Evolutionary conservation across 2,888 invertebrate genomes (phyloP), one percentile per base, ranked within the genome.

Genomic region (Pachycephus smyrnensis): DNA sequence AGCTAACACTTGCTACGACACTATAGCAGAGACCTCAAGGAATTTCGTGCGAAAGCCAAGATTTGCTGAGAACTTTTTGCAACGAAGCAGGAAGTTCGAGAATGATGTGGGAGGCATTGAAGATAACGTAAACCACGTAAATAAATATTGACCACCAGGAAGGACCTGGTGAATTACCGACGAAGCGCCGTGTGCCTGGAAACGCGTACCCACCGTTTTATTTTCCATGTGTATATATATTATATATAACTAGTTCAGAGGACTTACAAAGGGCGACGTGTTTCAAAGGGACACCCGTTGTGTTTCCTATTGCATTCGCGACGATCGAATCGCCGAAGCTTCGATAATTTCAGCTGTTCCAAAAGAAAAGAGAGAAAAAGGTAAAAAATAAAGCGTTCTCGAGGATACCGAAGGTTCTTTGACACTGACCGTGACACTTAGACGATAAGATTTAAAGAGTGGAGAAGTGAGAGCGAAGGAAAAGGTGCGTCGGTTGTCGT

Each of bases 1-100:
- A 96, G 96, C 94, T 97, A 96, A 94, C 94, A 90, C 82, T 82
- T 81, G 81, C 83, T 84, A 82, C 82, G 79, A 23, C 79, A 77
- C 75, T 80, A 84, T 75, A 82, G 81, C 79, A 81, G 80, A 78
- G 84, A 85, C 77, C 81, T 82, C 55, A 84, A 76, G 79, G 36
- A 37, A 74, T 75, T 68, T 75, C 69, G 9, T 71, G 36, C 35
- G 35, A 37, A 36, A 71, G 31, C 9, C 55, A 55, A 23, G 15
- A 23, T 2, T 23, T 9, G 55, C 23, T 23, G 0, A 23, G 23
- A 9, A 23, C 55, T 55, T 55, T 6, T 23, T 55, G 23, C 9
- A 23, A 2, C 55, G 9, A 4, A 55, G 55, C 1, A 55, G 15
- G 55, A 55, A 55, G 23, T 23, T 55, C 9, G 2, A 55, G 55